Evolutionary conservation across 30 jellyfish, hydroid and myxozoan genomes (phyloP).

Genomic region (Sanderia malayensis): DNA sequence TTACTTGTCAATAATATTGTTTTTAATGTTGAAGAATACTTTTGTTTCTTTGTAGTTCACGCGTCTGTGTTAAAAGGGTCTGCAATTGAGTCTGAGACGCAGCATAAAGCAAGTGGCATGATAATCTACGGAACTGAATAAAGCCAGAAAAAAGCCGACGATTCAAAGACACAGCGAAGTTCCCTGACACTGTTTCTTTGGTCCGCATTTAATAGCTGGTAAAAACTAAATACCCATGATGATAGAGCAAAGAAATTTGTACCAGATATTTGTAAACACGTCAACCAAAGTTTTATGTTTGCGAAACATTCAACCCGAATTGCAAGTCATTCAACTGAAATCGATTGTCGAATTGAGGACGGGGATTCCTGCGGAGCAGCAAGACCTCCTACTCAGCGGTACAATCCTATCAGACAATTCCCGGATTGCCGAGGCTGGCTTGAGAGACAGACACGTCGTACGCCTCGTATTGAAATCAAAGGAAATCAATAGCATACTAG

Average conservation of each 20-base stretch:
- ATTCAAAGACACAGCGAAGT: too few relatives aligned
- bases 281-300: conserved; percentile 30
- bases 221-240: too few relatives aligned
- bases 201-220: too few relatives aligned
- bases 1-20: too few relatives aligned
- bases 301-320: conserved; percentile 10
- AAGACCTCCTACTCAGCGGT: conserved; percentile 15
- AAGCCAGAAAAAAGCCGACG: too few relatives aligned
- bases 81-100: too few relatives aligned
- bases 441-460: conserved; percentile 21
- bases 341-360: conserved; percentile 38
- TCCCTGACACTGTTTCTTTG: too few relatives aligned
- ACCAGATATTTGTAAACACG: conserved; percentile 29
- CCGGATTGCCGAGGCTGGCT: conserved; percentile 10
- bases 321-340: conserved; percentile 18
- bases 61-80: too few relatives aligned
- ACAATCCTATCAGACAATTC: conserved; percentile 6
- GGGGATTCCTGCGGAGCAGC: conserved; percentile 59
- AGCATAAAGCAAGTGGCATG: too few relatives aligned
- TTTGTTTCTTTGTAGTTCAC: too few relatives aligned
- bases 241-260: conserved; percentile 11
- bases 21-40: too few relatives aligned
- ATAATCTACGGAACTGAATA: too few relatives aligned
- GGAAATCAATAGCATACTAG: conserved; percentile 19
- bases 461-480: conserved; percentile 31